Evolutionary conservation across 1,140 invertebrate genomes (phyloP), one percentile per base, ranked within the genome.

Genomic region (Lethocerus indicus): DNA sequence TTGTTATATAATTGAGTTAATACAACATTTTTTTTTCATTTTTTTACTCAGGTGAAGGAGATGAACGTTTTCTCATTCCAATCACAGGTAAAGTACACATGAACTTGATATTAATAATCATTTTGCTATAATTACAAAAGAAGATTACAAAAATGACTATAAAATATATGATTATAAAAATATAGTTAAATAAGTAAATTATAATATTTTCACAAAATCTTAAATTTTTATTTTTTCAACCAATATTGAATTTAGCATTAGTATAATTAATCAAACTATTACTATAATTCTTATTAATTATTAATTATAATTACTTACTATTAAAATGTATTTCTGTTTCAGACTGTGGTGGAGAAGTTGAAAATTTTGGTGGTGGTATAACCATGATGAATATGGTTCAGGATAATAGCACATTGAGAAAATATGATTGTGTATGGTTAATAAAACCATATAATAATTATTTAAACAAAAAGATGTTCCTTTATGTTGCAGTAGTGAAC

Each of bases 341-440:
- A 72, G 79, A 79, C 60, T 83, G 81, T 54, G 81, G 80, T 16
- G 81, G 81, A 43, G 74, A 75, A 59, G 79, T 83, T 2, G 76
- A 78, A 41, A 79, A 81, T 58, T 67, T 76, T 14, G 80, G 81
- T 2, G 81, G 81, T 0, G 73, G 75, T 12, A 83, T 84, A 23
- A 83, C 80, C 7, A 83, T 84, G 80, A 78, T 81, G 73, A 74
- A 82, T 55, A 82, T 83, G 79, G 72, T 78, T 6, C 66, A 66
- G 39, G 71, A 74, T 50, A 70, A 68, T 1, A 48, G 49, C 6
- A 46, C 52, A 14, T 65, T 69, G 0, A 72, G 74, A 58, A 67
- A 69, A 0, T 83, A 77, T 54, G 79, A 84, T 57, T 83, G 80
- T 57, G 71, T 83, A 29, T 84, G 80, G 80, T 66, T 83, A 3